Percentiles rank a stretch among this genome's conserved stretches.
Conservation (phyloP, 2,113 vertebrate genomes). For the Psophia crepitans region DNA sequence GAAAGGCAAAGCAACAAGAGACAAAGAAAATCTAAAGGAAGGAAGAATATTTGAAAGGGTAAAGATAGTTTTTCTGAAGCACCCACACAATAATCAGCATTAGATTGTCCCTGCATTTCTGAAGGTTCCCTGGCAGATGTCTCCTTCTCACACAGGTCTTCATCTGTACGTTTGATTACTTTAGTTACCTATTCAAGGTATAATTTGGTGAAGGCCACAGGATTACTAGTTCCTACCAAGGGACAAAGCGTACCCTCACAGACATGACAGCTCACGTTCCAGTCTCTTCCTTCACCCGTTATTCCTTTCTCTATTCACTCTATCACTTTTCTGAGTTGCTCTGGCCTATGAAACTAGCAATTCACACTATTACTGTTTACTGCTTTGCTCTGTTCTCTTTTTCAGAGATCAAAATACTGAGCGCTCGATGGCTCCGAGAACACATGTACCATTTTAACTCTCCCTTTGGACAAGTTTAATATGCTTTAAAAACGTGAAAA, state of each 20-base stretch:
- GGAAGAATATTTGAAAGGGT: background rate
- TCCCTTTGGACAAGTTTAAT: background rate
- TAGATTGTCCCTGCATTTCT: background rate
- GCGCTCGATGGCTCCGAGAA: background rate
- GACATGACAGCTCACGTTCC: background rate
- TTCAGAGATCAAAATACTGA: background rate
- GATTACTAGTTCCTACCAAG: background rate
- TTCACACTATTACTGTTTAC: background rate
- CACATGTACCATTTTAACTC: background rate
- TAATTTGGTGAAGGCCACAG: background rate
- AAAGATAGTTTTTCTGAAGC: background rate
- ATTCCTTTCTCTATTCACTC: background rate
- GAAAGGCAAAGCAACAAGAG: background rate
- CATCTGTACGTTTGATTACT: background rate
- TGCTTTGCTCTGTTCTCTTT: background rate
- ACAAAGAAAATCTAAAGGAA: background rate
- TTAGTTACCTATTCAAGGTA: background rate
- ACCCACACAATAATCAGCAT: background rate
- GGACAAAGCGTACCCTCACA: accelerated
- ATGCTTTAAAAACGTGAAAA: background rate
- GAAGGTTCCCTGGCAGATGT: background rate
- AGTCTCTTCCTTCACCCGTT: background rate
- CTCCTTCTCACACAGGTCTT: background rate
- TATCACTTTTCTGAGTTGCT: background rate
- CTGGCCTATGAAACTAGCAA: background rate